Conservation (phyloP, 2,888 invertebrate species). For the Chaitophorus viminalis region DNA sequence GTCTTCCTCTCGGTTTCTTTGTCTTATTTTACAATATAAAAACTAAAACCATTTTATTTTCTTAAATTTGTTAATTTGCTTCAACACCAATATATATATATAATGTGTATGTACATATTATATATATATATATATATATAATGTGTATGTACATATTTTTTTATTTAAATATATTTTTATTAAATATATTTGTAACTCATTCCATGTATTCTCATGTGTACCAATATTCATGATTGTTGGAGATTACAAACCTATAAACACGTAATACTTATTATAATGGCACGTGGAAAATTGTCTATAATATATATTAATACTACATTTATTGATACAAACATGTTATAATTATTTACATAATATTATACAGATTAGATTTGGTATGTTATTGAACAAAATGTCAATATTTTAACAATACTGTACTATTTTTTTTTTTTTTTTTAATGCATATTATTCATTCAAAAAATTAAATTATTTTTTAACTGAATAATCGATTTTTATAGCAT, state of each 20-base stretch:
- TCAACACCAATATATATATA: not conserved
- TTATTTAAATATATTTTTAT: not conserved
- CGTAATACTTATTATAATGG: constrained; percentile 20
- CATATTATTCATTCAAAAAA: not conserved
- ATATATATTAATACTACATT: not conserved
- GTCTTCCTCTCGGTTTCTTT: no score
- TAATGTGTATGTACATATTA: not conserved
- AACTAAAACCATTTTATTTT: not conserved
- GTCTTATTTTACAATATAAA: not conserved
- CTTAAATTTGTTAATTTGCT: no score
- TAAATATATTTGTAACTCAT: not conserved
- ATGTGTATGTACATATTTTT: not conserved
- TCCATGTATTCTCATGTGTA: not conserved
- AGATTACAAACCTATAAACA: not conserved
- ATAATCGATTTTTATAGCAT: not conserved
- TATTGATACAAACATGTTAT: no score
- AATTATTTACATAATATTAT: not conserved
- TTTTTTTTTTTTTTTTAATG: no score
- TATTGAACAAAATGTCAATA: not conserved
- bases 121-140: not conserved
- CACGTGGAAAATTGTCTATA: constrained; percentile 28
- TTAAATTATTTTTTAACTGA: not conserved
- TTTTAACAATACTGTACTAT: not conserved
- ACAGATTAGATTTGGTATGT: not conserved
- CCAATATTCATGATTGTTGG: not conserved